Evolutionary conservation across 1,140 invertebrate species (phyloP).

Genomic region (Macrotrachela quadricornifera): DNA sequence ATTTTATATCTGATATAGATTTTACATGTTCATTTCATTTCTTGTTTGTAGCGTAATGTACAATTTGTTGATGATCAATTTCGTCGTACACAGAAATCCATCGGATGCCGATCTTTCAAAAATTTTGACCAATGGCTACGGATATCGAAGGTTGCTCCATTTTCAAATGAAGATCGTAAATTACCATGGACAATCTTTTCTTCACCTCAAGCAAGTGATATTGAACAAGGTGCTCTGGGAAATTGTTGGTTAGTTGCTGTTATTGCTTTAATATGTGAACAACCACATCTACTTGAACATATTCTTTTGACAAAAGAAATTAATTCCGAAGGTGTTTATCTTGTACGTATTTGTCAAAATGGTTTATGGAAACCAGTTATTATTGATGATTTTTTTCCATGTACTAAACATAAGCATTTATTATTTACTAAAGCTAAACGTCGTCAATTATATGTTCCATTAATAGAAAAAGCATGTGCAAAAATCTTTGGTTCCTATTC

Average conservation of each 20-base stretch:
- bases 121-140: no score
- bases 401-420: slow-evolving; percentile 69
- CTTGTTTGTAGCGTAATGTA: no score
- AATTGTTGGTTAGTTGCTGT: slow-evolving; percentile 34
- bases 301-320: slow-evolving; percentile 69
- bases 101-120: no score
- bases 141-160: no score
- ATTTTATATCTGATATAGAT: no score
- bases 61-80: no score
- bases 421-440: slow-evolving; percentile 91
- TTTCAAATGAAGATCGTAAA: no score
- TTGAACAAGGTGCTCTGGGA: slow-evolving; percentile 6
- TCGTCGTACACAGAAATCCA: no score
- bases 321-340: slow-evolving; percentile 74
- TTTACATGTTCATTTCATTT: no score
- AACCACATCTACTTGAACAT: slow-evolving; percentile 69
- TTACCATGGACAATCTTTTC: slow-evolving; percentile 5
- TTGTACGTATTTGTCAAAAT: slow-evolving; percentile 56
- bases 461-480: slow-evolving; percentile 93
- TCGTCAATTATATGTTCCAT: slow-evolving; percentile 85
- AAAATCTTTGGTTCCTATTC: slow-evolving; percentile 93
- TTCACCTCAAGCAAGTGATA: slow-evolving; percentile 2
- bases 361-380: slow-evolving; percentile 83
- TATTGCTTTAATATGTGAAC: slow-evolving; percentile 69
- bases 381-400: slow-evolving; percentile 84